Percentiles rank a stretch among this genome's conserved stretches.
phyloP scores from a whole-genome alignment of 2,888 invertebrate genomes.

The Lasioglossum oenotherae region DNA sequence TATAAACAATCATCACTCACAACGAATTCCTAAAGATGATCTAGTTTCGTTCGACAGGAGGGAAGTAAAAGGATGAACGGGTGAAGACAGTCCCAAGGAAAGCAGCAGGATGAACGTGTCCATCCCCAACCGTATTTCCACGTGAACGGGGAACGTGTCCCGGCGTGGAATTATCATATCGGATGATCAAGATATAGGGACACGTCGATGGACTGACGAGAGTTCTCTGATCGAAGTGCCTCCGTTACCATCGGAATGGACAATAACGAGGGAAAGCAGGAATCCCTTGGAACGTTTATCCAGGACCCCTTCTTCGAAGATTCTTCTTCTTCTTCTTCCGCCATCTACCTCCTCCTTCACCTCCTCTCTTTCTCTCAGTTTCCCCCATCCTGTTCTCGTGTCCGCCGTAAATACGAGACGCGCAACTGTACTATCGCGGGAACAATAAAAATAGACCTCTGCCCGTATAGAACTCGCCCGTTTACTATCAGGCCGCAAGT shows the following conservation, averaged over 20 bases:
- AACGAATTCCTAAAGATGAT: neutral
- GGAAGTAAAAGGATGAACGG: neutral
- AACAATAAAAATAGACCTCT: constrained; percentile 81
- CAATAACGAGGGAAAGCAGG: constrained; percentile 40
- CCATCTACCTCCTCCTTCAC: neutral
- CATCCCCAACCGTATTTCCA: neutral
- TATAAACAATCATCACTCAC: no score
- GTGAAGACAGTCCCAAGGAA: neutral
- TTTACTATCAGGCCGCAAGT: constrained; percentile 71
- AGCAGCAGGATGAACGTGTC: neutral
- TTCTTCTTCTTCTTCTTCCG: constrained; percentile 2
- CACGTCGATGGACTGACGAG: constrained; percentile 15
- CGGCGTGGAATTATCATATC: neutral
- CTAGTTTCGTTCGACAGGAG: neutral
- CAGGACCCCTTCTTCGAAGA: constrained; percentile 30
- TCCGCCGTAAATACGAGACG: constrained; percentile 57
- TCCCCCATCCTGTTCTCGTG: neutral
- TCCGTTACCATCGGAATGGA: constrained; percentile 54
- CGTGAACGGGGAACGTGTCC: neutral
- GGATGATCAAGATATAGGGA: constrained; percentile 1
- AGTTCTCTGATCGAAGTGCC: constrained; percentile 24
- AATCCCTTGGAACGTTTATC: constrained; percentile 27
- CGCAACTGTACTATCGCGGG: constrained; percentile 70
- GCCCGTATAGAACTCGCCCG: constrained; percentile 66
- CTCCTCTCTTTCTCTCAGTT: neutral